These are phyloP conservation scores for Helleia helle DNA, from an alignment of 2,888 invertebrate genomes.

Conservation along the genomic window DNA sequence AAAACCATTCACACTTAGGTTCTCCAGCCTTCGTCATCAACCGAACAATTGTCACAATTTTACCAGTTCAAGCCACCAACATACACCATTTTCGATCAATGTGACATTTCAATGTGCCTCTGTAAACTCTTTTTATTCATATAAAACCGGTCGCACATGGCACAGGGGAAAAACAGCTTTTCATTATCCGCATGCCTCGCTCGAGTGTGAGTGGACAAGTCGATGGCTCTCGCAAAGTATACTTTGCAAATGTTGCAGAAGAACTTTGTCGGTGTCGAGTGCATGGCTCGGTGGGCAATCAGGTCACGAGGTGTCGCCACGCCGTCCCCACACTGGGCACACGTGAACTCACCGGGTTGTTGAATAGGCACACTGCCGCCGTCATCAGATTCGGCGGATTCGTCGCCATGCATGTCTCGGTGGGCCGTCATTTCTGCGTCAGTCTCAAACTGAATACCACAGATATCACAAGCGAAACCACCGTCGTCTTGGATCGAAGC, in stretches of 20 bases:
- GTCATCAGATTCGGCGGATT: constrained; percentile 51
- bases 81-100: constrained; percentile 37
- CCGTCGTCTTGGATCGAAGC: constrained; percentile 42
- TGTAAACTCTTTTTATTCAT: constrained; percentile 71
- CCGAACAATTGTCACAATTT: not conserved
- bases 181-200: constrained; percentile 67
- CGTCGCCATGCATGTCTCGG: constrained; percentile 71
- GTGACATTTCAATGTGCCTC: constrained; percentile 69
- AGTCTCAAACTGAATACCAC: constrained; percentile 74
- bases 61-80: not conserved
- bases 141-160: constrained; percentile 73
- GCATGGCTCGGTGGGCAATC: constrained; percentile 71
- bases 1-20: constrained; percentile 19
- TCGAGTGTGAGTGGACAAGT: constrained; percentile 62
- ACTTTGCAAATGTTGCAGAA: constrained; percentile 76
- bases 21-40: constrained; percentile 14
- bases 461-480: constrained; percentile 70
- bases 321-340: constrained; percentile 71
- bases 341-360: constrained; percentile 64
- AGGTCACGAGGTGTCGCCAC: constrained; percentile 70
- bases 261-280: constrained; percentile 63
- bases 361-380: constrained; percentile 41
- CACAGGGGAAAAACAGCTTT: constrained; percentile 73
- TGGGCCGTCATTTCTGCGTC: constrained; percentile 74
- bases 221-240: constrained; percentile 58